Evolutionary conservation across 2,888 invertebrate species (phyloP).

Genomic region (Platypus cylindrus): DNA sequence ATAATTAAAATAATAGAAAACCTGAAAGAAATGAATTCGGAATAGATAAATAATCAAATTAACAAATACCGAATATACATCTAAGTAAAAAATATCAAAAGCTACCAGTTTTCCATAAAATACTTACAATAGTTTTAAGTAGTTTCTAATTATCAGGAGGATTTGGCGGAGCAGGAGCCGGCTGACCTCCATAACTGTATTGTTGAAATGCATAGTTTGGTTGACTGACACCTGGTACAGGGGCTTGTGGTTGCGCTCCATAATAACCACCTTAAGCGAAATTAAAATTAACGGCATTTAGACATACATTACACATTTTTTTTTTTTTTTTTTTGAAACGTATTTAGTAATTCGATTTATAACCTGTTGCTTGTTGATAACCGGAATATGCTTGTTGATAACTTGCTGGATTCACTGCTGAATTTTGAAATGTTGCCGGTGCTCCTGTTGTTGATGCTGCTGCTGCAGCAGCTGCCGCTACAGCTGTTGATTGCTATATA

Average conservation of each 20-base stretch:
- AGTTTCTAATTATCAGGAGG: conserved; percentile 6
- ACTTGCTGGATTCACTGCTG: conserved; percentile 20
- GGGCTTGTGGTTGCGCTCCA: conserved; percentile 29
- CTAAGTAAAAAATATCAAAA: neutral
- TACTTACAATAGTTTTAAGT: too few species aligned
- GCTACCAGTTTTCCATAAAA: conserved; percentile 6
- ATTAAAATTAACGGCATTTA: neutral
- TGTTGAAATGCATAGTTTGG: conserved; percentile 35
- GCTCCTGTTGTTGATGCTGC: conserved; percentile 21
- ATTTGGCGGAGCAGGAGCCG: conserved; percentile 13
- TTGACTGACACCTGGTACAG: conserved; percentile 30
- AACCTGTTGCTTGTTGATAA: conserved; percentile 32
- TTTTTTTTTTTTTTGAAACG: too few species aligned
- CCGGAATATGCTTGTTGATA: conserved; percentile 29
- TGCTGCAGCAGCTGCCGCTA: conserved; percentile 18
- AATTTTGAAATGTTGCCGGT: conserved; percentile 22
- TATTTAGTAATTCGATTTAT: too few species aligned
- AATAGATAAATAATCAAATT: neutral
- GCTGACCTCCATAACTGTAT: conserved; percentile 33
- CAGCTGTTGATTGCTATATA: conserved; percentile 3
- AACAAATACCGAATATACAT: neutral
- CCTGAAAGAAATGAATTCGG: neutral
- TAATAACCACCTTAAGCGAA: conserved; percentile 26
- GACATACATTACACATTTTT: too few species aligned
- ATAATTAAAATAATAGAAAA: neutral